A percentile compares a stretch with the other conserved stretches of the same genome.
Conservation (phyloP, 2,113 vertebrate species). For the Pomatorhinus ruficollis region DNA sequence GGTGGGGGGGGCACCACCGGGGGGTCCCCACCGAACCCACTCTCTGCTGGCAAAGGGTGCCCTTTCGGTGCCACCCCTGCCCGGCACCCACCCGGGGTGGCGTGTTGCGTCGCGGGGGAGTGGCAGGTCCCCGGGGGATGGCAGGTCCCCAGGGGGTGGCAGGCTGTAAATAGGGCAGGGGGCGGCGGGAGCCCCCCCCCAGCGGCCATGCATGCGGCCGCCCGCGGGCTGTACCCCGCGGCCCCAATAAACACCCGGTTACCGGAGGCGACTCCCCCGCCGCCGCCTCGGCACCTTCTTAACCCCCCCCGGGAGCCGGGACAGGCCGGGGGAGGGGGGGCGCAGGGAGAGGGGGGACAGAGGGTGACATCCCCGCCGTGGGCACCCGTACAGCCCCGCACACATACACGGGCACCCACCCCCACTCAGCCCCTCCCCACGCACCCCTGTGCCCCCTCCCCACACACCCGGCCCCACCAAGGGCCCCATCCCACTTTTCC, state of each 20-base stretch:
- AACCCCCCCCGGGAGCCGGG: not conserved
- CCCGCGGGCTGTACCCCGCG: slow-evolving; percentile 40
- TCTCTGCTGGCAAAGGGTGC: slow-evolving; percentile 61
- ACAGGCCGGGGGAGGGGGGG: not conserved
- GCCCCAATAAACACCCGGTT: slow-evolving; percentile 48
- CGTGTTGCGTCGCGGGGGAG: not conserved
- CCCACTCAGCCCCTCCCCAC: no score
- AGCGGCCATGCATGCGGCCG: slow-evolving; percentile 56
- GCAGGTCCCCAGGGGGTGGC: not conserved
- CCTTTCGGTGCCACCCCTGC: slow-evolving; percentile 7
- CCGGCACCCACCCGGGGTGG: not conserved
- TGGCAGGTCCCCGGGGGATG: not conserved
- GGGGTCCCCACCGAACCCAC: slow-evolving; percentile 5
- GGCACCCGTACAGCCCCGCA: not conserved
- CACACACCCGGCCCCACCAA: no score
- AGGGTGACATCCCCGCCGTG: not conserved
- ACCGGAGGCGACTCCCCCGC: slow-evolving; percentile 12
- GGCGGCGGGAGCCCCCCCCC: not conserved
- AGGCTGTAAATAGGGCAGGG: slow-evolving; percentile 58
- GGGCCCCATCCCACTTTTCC: not conserved
- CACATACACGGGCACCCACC: not conserved
- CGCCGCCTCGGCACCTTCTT: not conserved
- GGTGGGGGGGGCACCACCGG: not conserved
- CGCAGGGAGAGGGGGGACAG: not conserved
- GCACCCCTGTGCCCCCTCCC: not conserved